Base-by-base conservation (phyloP, 2,888 invertebrate genomes). In the Lacanobia wlatinum region DNA sequence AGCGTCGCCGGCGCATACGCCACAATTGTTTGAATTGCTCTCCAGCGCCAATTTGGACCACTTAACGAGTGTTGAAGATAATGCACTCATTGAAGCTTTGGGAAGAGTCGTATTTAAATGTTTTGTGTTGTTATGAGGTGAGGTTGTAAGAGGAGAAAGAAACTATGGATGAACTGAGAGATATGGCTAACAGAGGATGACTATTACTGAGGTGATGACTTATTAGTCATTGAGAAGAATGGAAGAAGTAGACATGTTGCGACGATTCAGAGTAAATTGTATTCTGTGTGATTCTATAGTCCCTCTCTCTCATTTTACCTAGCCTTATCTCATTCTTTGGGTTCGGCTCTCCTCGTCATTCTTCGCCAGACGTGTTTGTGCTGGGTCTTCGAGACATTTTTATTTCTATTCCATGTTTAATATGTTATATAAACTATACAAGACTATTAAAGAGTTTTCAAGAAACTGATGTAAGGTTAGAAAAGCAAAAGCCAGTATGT, bases 31-130 rank as follows among this genome's bases (percentile, higher is more conserved):
- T 88, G 83, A 87, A 88, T 85, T 85, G 84, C 83, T 58, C 56
- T 78, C 18, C 78, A 83, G 83, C 84, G 83, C 83, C 89, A 91
- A 92, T 92, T 92, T 87, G 87, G 87, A 86, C 76, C 92, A 91
- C 86, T 92, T 92, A 91, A 87, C 86, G 85, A 73, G 78, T 76
- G 74, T 70, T 50, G 53, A 74, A 88, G 84, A 87, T 86, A 87
- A 87, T 85, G 83, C 79, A 82, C 56, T 63, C 77, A 66, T 75
- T 76, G 59, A 70, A 62, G 71, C 74, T 56, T 66, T 73, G 46
- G 60, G 63, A 70, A 65, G 28, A 65, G 64, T 70, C 9, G 40
- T 56, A 60, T 21, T n/a, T 18, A 43, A 43, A 62, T 53, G 21
- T 50, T 38, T 3, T 59, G 14, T 23, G 21, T 7, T 23, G 10